phyloP scores from a whole-genome alignment of 2,113 vertebrate genomes.

The Sigmodon hispidus region DNA sequence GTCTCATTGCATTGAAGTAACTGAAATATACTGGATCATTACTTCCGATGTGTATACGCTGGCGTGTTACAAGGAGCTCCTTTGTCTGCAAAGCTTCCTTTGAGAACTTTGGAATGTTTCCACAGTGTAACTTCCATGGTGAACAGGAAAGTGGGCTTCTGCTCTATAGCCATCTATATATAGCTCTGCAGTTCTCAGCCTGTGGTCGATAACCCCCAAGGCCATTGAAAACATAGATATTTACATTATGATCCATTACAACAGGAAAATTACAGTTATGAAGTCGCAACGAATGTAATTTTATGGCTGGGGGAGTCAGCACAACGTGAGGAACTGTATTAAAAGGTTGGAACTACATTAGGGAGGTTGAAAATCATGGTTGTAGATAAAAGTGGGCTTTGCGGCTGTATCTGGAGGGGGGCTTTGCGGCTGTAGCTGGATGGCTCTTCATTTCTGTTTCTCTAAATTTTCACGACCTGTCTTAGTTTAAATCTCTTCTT shows the following conservation, averaged over 20 bases:
- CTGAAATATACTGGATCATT: not conserved
- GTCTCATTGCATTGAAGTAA: not conserved
- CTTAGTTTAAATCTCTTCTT: constrained; percentile 25
- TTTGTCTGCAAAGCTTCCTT: not conserved
- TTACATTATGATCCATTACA: not conserved
- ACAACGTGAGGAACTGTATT: not conserved
- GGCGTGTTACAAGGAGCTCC: not conserved
- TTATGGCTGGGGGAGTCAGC: not conserved
- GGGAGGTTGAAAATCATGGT: not conserved
- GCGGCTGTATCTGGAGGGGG: not conserved
- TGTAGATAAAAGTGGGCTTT: not conserved
- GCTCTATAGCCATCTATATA: not conserved
- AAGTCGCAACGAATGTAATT: not conserved
- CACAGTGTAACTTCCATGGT: not conserved
- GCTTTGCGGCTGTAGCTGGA: not conserved
- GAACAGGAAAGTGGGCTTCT: not conserved
- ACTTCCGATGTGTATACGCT: not conserved
- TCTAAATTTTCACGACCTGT: not conserved
- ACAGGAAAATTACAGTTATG: not conserved
- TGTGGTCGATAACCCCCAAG: not conserved
- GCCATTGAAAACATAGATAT: not conserved
- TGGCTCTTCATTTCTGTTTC: not conserved
- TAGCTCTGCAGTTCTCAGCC: not conserved
- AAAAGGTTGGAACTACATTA: not conserved
- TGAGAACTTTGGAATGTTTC: constrained; percentile 4